phyloP scores from a whole-genome alignment of 2,888 invertebrate species.

The Drosophila recens region DNA sequence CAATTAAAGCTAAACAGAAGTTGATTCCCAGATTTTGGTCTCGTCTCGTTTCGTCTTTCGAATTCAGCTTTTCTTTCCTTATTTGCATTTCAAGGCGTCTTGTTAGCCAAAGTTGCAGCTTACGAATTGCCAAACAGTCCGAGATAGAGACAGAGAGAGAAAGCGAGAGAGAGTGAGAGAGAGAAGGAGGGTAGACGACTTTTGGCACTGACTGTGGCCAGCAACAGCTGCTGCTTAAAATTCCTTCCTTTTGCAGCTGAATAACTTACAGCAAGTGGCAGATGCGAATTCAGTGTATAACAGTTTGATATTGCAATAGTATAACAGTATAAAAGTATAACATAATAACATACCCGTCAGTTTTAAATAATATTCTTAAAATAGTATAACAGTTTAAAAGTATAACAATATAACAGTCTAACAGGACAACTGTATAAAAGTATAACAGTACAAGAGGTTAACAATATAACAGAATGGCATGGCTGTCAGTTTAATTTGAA shows the following conservation, averaged over 20 bases:
- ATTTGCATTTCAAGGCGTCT: constrained; percentile 66
- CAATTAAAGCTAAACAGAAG: constrained; percentile 71
- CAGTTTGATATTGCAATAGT: background rate
- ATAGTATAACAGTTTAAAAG: background rate
- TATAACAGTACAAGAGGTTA: background rate
- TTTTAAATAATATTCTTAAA: no score
- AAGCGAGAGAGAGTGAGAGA: background rate
- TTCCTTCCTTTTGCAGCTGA: constrained; percentile 5
- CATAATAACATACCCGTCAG: background rate
- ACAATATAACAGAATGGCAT: no score
- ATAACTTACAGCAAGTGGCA: background rate
- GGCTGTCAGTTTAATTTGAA: no score
- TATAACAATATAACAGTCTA: no score
- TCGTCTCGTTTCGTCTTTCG: constrained; percentile 4
- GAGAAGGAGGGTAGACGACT: background rate
- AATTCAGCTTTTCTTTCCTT: constrained; percentile 3
- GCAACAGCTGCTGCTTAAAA: constrained; percentile 15
- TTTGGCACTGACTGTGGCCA: constrained; percentile 31
- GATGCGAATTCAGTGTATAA: background rate
- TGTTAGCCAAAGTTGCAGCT: constrained; percentile 49
- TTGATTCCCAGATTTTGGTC: constrained; percentile 37
- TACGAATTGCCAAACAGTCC: background rate
- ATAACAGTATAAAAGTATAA: background rate
- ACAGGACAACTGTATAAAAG: no score
- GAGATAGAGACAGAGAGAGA: background rate